Evolutionary conservation across 2,113 vertebrate species (phyloP).

Genomic region (Zosterops lateralis): DNA sequence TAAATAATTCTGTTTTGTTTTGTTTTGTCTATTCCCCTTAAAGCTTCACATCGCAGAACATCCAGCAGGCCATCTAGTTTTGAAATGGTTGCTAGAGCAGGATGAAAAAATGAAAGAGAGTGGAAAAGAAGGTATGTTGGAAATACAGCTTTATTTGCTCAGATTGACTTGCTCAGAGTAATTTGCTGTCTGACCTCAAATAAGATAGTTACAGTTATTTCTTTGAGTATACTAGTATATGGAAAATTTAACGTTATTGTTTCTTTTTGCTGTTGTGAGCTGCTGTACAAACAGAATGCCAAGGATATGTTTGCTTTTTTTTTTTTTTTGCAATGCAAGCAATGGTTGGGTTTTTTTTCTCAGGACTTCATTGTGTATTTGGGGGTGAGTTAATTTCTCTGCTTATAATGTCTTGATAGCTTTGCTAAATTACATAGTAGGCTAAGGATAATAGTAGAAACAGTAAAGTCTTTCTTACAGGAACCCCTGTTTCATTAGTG

Average conservation of each 20-base stretch:
- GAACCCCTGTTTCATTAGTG: background rate
- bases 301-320: background rate
- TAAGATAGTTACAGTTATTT: background rate
- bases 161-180: background rate
- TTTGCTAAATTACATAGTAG: background rate
- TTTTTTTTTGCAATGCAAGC: background rate
- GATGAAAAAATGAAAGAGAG: slow-evolving; percentile 80
- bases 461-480: background rate
- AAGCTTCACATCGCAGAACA: slow-evolving; percentile 94
- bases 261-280: background rate
- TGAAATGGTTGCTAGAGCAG: slow-evolving; percentile 95
- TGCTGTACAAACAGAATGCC: background rate
- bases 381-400: background rate
- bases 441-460: background rate
- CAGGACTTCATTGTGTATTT: background rate
- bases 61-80: slow-evolving; percentile 91
- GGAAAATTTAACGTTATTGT: background rate
- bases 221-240: background rate
- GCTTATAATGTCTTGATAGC: background rate
- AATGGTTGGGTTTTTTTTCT: background rate
- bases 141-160: background rate
- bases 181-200: background rate
- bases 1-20: background rate
- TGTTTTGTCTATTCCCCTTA: background rate
- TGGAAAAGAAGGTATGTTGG: slow-evolving; percentile 81